phyloP scores from a whole-genome alignment of 2,888 invertebrate genomes.

The Machimus rusticus region DNA sequence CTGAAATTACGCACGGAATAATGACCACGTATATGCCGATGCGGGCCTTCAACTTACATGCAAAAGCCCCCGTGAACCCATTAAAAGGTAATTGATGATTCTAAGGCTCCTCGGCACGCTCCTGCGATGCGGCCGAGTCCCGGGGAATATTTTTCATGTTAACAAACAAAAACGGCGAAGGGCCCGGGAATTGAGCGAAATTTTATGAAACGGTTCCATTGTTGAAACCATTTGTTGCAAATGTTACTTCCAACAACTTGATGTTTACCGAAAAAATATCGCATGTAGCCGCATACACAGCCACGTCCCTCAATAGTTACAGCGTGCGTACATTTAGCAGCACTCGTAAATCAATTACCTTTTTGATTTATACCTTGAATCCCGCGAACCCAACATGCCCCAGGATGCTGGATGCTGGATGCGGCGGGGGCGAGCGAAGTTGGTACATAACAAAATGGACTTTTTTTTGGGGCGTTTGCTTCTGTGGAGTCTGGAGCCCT shows the following conservation, averaged over 20 bases:
- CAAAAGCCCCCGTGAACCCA: constrained; percentile 32
- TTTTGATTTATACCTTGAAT: constrained; percentile 6
- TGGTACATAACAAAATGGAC: not conserved
- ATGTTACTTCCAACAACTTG: constrained; percentile 31
- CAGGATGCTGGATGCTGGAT: not conserved
- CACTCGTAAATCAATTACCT: constrained; percentile 38
- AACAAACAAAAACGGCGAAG: constrained; percentile 22
- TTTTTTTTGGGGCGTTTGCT: not conserved
- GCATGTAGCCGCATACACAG: constrained; percentile 1
- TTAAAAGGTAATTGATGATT: constrained; percentile 39
- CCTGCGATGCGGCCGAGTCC: constrained; percentile 11
- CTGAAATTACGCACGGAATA: constrained; percentile 35
- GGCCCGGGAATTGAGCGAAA: constrained; percentile 36
- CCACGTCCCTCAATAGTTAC: constrained; percentile 13
- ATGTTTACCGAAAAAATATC: constrained; percentile 32
- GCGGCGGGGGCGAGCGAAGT: not conserved
- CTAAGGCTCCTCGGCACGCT: constrained; percentile 21
- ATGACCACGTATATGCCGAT: constrained; percentile 36
- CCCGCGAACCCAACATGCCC: not conserved
- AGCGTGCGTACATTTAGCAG: constrained; percentile 29
- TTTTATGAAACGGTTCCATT: constrained; percentile 39
- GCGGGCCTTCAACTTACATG: constrained; percentile 25
- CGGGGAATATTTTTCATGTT: constrained; percentile 32
- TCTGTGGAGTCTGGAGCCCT: not conserved
- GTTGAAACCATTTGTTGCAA: constrained; percentile 40